A percentile compares a stretch with the other conserved stretches of the same genome.
Evolutionary conservation across 2,113 vertebrate genomes (phyloP).

Genomic region (Lepisosteus osseus): DNA sequence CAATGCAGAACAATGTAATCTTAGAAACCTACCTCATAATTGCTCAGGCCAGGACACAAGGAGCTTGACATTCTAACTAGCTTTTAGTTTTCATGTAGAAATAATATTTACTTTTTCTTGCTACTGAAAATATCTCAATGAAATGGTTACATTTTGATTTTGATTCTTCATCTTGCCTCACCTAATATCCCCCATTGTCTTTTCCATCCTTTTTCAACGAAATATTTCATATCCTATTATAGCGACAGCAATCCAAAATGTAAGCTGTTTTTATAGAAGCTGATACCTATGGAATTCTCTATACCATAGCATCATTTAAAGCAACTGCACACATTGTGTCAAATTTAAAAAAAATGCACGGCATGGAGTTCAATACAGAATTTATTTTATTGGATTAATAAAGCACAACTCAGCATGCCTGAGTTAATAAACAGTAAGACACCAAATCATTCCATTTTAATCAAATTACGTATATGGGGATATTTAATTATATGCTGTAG

Average conservation of each 20-base stretch:
- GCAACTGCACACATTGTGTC: not conserved
- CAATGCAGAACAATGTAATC: conserved; percentile 4
- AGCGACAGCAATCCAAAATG: not conserved
- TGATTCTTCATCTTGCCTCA: not conserved
- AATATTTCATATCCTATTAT: not conserved
- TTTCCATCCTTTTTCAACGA: not conserved
- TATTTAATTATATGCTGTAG: conserved; percentile 18
- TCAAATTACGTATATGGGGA: conserved; percentile 28
- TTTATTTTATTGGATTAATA: conserved; percentile 46
- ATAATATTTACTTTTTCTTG: not conserved
- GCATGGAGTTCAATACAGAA: conserved; percentile 28
- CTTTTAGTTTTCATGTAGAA: not conserved
- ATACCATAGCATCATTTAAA: not conserved
- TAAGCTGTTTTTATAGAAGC: not conserved
- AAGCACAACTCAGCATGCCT: conserved; percentile 32
- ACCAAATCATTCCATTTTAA: conserved; percentile 40
- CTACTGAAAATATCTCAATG: not conserved
- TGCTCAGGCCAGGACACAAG: not conserved
- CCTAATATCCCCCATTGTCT: not conserved
- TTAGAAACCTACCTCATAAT: conserved; percentile 3
- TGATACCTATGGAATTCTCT: conserved; percentile 6
- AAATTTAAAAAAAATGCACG: no score
- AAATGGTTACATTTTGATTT: not conserved
- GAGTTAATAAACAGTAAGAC: conserved; percentile 29
- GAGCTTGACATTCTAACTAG: not conserved